These are phyloP conservation scores for Drosophila tani DNA, from an alignment of 1,140 invertebrate genomes.

Conservation along the genomic window DNA sequence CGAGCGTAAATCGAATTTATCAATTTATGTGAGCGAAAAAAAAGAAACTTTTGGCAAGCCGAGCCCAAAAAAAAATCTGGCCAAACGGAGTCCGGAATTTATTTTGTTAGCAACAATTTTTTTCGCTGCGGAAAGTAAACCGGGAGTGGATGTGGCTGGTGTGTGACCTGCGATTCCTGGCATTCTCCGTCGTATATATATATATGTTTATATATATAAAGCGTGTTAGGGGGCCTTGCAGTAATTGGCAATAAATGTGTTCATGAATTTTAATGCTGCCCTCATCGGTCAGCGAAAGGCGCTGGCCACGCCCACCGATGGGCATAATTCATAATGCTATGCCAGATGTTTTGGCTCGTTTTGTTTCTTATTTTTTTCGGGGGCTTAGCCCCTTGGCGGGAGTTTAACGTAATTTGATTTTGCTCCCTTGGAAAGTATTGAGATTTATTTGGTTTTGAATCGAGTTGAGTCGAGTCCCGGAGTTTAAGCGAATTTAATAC, in stretches of 20 bases:
- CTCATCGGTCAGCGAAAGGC: constrained; percentile 62
- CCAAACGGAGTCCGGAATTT: constrained; percentile 51
- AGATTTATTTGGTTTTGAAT: constrained; percentile 81
- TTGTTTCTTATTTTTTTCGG: constrained; percentile 16
- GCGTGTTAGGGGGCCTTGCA: constrained; percentile 68
- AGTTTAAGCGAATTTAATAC: constrained; percentile 62
- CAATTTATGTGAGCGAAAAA: constrained; percentile 62
- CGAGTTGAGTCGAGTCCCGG: constrained; percentile 11
- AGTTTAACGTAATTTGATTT: constrained; percentile 80
- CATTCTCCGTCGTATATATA: constrained; percentile 6
- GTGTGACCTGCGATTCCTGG: constrained; percentile 31
- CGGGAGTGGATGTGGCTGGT: neutral
- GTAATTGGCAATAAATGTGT: constrained; percentile 84
- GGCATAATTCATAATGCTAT: constrained; percentile 79
- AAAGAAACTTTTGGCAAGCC: constrained; percentile 29
- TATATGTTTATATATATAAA: constrained; percentile 48
- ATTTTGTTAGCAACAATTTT: constrained; percentile 52
- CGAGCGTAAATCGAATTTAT: constrained; percentile 82
- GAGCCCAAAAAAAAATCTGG: constrained; percentile 48
- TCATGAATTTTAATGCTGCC: constrained; percentile 80
- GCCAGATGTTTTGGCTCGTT: constrained; percentile 63
- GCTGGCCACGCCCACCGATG: constrained; percentile 15
- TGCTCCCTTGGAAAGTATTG: constrained; percentile 59
- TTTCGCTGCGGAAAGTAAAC: neutral
- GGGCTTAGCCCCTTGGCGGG: constrained; percentile 49